phyloP scores from a whole-genome alignment of 2,797 vertebrate species.

The Sebastolobus alascanus region DNA sequence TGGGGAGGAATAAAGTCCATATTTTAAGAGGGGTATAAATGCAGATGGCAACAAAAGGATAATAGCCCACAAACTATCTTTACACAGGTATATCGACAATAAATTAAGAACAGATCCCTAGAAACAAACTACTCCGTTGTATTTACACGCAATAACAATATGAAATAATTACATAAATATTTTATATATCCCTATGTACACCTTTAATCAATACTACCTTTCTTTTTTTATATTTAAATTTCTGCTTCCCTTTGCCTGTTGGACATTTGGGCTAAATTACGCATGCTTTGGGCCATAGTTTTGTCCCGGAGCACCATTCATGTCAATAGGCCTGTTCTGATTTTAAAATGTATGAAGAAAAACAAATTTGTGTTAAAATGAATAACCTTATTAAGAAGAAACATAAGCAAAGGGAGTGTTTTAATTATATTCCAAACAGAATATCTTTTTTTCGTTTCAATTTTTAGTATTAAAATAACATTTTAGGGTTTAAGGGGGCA shows the following conservation, averaged over 20 bases:
- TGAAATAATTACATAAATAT: slow-evolving; percentile 99
- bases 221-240: slow-evolving; percentile 60
- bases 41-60: slow-evolving; percentile 83
- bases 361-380: not conserved
- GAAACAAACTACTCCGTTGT: slow-evolving; percentile 95
- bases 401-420: slow-evolving; percentile 55
- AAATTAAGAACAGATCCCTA: slow-evolving; percentile 98
- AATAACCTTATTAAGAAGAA: slow-evolving; percentile 68
- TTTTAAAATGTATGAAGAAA: slow-evolving; percentile 32
- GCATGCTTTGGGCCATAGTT: slow-evolving; percentile 61
- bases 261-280: slow-evolving; percentile 55
- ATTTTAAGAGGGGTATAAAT: slow-evolving; percentile 84
- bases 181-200: slow-evolving; percentile 99
- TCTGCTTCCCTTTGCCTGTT: slow-evolving; percentile 86
- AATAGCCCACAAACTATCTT: slow-evolving; percentile 89
- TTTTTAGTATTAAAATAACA: slow-evolving; percentile 56
- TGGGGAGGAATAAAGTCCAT: slow-evolving; percentile 70
- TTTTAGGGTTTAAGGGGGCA: slow-evolving; percentile 58
- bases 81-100: slow-evolving; percentile 97
- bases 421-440: slow-evolving; percentile 36
- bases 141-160: slow-evolving; percentile 99
- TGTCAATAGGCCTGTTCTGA: slow-evolving; percentile 31
- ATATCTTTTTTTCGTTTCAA: slow-evolving; percentile 27
- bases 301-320: slow-evolving; percentile 50
- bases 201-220: slow-evolving; percentile 89